phyloP scores from a whole-genome alignment of 2,113 vertebrate genomes.

The Aptenodytes patagonicus region DNA sequence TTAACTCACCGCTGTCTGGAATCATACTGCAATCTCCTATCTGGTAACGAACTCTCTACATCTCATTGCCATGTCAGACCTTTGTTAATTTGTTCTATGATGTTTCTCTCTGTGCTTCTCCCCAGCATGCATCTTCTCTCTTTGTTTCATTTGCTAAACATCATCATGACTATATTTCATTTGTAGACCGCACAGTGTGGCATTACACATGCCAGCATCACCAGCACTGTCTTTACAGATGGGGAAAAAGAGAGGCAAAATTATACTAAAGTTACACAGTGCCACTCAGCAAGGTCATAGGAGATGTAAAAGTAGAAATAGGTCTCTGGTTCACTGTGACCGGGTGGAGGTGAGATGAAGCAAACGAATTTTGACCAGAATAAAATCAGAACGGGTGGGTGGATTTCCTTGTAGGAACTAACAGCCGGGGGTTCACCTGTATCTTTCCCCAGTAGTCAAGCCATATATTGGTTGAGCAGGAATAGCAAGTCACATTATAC shows the following conservation, averaged over 20 bases:
- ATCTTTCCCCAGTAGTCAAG: neutral
- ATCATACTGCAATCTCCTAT: neutral
- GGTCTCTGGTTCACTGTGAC: neutral
- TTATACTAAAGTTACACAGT: neutral
- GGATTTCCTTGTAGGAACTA: neutral
- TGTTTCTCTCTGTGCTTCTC: neutral
- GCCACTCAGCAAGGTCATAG: neutral
- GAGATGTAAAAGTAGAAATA: neutral
- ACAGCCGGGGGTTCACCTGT: neutral
- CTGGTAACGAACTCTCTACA: neutral
- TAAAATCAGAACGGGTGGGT: neutral
- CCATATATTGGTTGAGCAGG: neutral
- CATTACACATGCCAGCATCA: neutral
- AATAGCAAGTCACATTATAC: neutral
- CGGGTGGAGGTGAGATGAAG: neutral
- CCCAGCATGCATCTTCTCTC: neutral
- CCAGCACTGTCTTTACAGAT: neutral
- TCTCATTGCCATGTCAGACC: neutral
- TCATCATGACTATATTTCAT: neutral
- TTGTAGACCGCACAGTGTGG: neutral
- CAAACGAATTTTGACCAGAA: neutral
- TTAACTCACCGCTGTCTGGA: neutral
- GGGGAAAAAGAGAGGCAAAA: neutral
- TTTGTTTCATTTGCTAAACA: neutral
- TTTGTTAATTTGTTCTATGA: neutral